Percentiles rank a stretch among this genome's conserved stretches.
These are phyloP conservation scores for Rhodophaea formosa DNA, from an alignment of 2,888 invertebrate species.

Conservation along the genomic window DNA sequence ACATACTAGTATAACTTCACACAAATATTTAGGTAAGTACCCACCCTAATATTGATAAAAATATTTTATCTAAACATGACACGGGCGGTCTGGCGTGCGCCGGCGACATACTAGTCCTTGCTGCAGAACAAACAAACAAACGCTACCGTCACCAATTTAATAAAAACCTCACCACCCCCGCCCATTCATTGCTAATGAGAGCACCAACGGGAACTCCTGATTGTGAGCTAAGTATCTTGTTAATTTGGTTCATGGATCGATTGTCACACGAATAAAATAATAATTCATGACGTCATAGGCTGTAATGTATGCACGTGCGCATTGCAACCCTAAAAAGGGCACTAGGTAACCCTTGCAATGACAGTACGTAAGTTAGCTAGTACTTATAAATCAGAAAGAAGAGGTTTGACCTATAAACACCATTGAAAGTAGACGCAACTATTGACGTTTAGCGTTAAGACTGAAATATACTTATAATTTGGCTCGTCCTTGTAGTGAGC, in stretches of 20 bases:
- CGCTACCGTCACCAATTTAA: constrained; percentile 40
- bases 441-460: too few species aligned
- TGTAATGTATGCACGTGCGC: constrained; percentile 55
- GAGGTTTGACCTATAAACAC: too few species aligned
- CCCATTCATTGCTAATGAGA: constrained; percentile 25
- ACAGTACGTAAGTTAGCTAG: not conserved
- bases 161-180: constrained; percentile 45
- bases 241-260: constrained; percentile 53
- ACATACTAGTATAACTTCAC: too few species aligned
- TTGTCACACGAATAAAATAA: constrained; percentile 52
- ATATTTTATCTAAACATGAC: constrained; percentile 50
- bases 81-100: constrained; percentile 64
- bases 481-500: too few species aligned
- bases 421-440: too few species aligned
- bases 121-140: constrained; percentile 24
- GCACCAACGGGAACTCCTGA: constrained; percentile 33
- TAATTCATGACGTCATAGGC: constrained; percentile 60
- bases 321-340: constrained; percentile 53
- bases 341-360: constrained; percentile 35
- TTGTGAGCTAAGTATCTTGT: constrained; percentile 46
- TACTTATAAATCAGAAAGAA: not conserved
- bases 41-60: constrained; percentile 38
- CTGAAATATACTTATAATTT: too few species aligned
- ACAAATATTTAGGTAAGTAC: too few species aligned
- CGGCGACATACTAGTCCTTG: constrained; percentile 42